A percentile compares a stretch with the other conserved stretches of the same genome.
Evolutionary conservation across 1,140 invertebrate genomes (phyloP).

Genomic region (Drosophila lacertosa): DNA sequence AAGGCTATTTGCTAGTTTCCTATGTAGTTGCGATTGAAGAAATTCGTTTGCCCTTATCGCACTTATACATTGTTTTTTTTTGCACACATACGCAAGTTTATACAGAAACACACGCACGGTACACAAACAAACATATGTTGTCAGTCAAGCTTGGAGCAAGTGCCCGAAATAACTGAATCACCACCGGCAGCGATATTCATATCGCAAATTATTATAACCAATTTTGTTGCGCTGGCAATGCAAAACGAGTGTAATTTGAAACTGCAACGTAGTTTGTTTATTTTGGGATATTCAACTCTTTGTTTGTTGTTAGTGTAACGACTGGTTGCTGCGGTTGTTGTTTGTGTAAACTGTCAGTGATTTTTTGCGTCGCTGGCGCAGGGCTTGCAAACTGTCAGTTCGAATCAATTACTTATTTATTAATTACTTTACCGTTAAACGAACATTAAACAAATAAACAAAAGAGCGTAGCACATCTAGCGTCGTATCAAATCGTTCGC

Average conservation of each 20-base stretch:
- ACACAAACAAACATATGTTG: slow-evolving; percentile 39
- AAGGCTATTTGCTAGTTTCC: slow-evolving; percentile 22
- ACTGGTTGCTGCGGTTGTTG: background rate
- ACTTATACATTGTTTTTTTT: slow-evolving; percentile 25
- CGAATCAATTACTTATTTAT: slow-evolving; percentile 27
- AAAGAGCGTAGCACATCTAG: slow-evolving; percentile 25
- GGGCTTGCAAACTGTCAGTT: background rate
- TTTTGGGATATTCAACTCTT: slow-evolving; percentile 8
- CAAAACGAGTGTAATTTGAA: slow-evolving; percentile 5
- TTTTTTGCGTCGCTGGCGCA: background rate
- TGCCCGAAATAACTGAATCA: slow-evolving; percentile 30
- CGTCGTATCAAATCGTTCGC: background rate
- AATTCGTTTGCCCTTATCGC: slow-evolving; percentile 39
- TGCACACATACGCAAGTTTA: slow-evolving; percentile 26
- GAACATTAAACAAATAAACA: slow-evolving; percentile 49
- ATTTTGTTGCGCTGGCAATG: slow-evolving; percentile 39
- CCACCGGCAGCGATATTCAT: slow-evolving; percentile 3
- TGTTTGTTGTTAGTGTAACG: slow-evolving; percentile 17
- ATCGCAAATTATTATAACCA: slow-evolving; percentile 12
- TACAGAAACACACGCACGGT: slow-evolving; percentile 3
- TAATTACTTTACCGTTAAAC: slow-evolving; percentile 44
- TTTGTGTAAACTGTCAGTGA: background rate
- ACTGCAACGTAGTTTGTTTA: slow-evolving; percentile 36
- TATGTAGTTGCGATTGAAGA: slow-evolving; percentile 23
- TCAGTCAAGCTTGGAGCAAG: slow-evolving; percentile 6